Base-by-base conservation (phyloP, 2,113 vertebrate species). In the Boulengeromyrus knoepffleri region DNA sequence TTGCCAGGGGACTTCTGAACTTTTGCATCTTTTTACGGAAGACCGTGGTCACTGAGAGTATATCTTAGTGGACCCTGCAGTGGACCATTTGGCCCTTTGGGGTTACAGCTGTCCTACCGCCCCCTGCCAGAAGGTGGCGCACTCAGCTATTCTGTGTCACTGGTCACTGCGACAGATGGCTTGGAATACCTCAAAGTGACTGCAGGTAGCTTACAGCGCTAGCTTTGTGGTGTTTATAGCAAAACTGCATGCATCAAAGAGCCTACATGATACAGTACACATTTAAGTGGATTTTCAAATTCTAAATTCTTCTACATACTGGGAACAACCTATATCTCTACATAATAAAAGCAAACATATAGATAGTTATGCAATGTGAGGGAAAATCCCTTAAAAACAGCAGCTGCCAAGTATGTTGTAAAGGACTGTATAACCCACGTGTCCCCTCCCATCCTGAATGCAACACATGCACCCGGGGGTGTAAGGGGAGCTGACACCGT, bases 401-500 rank as follows among this genome's bases (percentile, higher is more conserved):
- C 8, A 17, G 53, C 31, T 88, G 31, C 2, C 49, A 31, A 45
- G 46, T 27, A 15, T 31, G 13, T 36, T 52, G 13, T 19, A 53
- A 31, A 36, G 21, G 46, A 49, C 83, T 49, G 46, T 15, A 3
- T 19, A 27, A 70, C n/a, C 62, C n/a, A 70, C 62, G 62, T 70
- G n/a, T 15, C 10, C 84, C 83, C 46, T 0, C 84, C n/a, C 24
- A 46, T 47, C 9, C 45, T 19, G 31, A 42, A 58, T 27, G 36
- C 31, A 58, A 53, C 53, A 88, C 53, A 17, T 42, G 27, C 31
- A 93, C 93, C 93, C 92, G 17, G 0, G 91, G 92, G 93, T 87
- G 92, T 90, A 92, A 92, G 90, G 56, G 46, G 56, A 92, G 88
- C 93, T 91, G 91, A 92, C 91, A 90, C 89, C 53, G 47, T 74